Percentiles rank a stretch among this genome's conserved stretches.
Evolutionary conservation across 2,797 vertebrate species (phyloP).

Genomic region (Spinibarbus caldwelli): DNA sequence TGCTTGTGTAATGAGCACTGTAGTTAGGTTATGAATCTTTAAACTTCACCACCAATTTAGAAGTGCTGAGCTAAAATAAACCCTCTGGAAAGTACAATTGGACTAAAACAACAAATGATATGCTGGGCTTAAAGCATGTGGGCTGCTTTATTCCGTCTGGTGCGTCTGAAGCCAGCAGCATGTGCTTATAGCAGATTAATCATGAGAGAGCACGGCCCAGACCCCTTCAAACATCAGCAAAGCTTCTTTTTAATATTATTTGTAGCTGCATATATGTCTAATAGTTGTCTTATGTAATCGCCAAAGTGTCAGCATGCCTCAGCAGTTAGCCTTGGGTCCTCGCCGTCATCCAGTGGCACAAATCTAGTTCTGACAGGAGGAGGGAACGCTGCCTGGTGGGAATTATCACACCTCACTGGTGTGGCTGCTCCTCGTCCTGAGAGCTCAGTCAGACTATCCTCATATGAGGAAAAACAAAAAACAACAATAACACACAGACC

Average conservation of each 20-base stretch:
- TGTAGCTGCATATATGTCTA: slow-evolving; percentile 14
- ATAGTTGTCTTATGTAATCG: slow-evolving; percentile 37
- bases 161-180: slow-evolving; percentile 24
- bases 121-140: slow-evolving; percentile 38
- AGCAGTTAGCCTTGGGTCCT: slow-evolving; percentile 41
- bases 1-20: background rate
- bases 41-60: slow-evolving; percentile 3
- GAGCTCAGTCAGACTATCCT: slow-evolving; percentile 35
- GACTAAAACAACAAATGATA: slow-evolving; percentile 7
- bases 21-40: background rate
- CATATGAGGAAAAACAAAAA: slow-evolving; percentile 20
- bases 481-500: slow-evolving; percentile 21
- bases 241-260: slow-evolving; percentile 31
- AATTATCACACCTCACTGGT: slow-evolving; percentile 42
- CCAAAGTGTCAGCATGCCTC: slow-evolving; percentile 45
- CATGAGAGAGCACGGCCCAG: background rate
- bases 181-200: slow-evolving; percentile 31
- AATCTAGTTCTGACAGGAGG: slow-evolving; percentile 42
- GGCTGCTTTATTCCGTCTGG: slow-evolving; percentile 26
- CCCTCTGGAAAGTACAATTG: slow-evolving; percentile 7
- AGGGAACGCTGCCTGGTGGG: slow-evolving; percentile 26
- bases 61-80: slow-evolving; percentile 33
- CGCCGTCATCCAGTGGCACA: slow-evolving; percentile 26
- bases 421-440: slow-evolving; percentile 31
- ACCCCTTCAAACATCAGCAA: slow-evolving; percentile 25